phyloP scores from a whole-genome alignment of 2,113 vertebrate genomes.

The Pleuronectes platessa region DNA sequence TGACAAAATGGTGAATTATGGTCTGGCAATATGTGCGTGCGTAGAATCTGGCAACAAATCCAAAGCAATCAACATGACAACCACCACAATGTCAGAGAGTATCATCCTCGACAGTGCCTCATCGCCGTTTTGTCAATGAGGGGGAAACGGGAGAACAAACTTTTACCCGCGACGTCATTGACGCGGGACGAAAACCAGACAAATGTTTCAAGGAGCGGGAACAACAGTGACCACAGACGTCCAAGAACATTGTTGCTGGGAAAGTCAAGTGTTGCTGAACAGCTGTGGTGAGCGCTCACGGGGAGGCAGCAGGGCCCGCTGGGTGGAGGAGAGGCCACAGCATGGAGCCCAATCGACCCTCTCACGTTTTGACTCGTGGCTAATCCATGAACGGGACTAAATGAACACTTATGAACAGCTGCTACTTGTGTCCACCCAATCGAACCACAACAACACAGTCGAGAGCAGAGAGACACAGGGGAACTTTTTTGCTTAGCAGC shows the following conservation, averaged over 20 bases:
- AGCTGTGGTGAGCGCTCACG: constrained; percentile 68
- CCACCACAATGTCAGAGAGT: constrained; percentile 38
- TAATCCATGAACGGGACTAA: constrained; percentile 62
- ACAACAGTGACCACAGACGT: constrained; percentile 59
- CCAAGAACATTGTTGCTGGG: constrained; percentile 71
- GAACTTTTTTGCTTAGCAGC: constrained; percentile 39
- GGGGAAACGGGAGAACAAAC: not conserved
- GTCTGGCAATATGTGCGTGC: constrained; percentile 1
- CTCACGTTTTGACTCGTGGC: constrained; percentile 47
- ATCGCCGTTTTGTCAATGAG: constrained; percentile 5
- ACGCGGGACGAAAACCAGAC: constrained; percentile 4
- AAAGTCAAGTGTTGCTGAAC: constrained; percentile 75
- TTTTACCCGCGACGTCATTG: constrained; percentile 8
- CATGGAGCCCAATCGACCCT: constrained; percentile 41
- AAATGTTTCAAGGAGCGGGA: constrained; percentile 55
- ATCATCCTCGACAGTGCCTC: not conserved
- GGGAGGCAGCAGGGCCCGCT: constrained; percentile 52
- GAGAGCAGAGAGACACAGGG: constrained; percentile 15
- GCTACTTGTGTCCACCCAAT: constrained; percentile 54
- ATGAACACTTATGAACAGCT: constrained; percentile 76
- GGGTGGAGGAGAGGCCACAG: constrained; percentile 55
- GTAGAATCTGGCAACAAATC: constrained; percentile 32
- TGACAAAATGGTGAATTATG: constrained; percentile 54
- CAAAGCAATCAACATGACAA: constrained; percentile 50
- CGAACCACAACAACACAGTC: constrained; percentile 25